phyloP scores from a whole-genome alignment of 2,888 invertebrate species.

The Trisateles emortualis region DNA sequence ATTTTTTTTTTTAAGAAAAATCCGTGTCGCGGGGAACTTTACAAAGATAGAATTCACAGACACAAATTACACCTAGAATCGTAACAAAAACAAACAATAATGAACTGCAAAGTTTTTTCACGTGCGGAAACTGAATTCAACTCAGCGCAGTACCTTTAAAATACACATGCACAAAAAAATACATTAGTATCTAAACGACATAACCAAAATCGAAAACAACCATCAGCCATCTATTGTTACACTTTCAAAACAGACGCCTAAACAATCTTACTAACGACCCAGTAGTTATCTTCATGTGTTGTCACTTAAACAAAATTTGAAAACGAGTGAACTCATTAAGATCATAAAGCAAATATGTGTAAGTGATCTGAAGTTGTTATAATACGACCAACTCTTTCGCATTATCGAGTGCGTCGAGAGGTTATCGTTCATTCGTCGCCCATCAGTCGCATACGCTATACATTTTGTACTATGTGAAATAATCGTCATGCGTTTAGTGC shows the following conservation, averaged over 20 bases:
- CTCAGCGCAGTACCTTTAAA: no score
- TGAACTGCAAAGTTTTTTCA: no score
- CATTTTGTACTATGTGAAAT: slow-evolving; percentile 58
- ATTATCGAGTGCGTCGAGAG: slow-evolving; percentile 55
- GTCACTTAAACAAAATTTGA: slow-evolving; percentile 34
- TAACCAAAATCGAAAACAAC: slow-evolving; percentile 24
- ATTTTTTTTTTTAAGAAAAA: no score
- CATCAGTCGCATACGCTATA: slow-evolving; percentile 34
- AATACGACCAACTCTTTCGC: slow-evolving; percentile 40
- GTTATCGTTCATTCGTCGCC: slow-evolving; percentile 62
- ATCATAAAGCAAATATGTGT: slow-evolving; percentile 34
- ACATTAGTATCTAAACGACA: slow-evolving; percentile 15
- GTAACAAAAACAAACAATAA: no score
- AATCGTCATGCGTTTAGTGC: slow-evolving; percentile 70
- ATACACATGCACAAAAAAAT: no score
- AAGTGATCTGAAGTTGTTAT: slow-evolving; percentile 50
- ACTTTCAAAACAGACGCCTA: slow-evolving; percentile 15
- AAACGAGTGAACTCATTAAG: slow-evolving; percentile 35
- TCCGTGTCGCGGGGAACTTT: no score
- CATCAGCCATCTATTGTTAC: slow-evolving; percentile 32
- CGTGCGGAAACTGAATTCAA: no score
- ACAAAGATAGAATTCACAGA: no score
- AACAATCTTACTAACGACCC: slow-evolving; percentile 29
- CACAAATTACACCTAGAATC: no score
- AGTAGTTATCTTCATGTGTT: slow-evolving; percentile 40